Percentiles rank a stretch among this genome's conserved stretches.
Evolutionary conservation across 2,113 vertebrate genomes (phyloP).

Genomic region (Panthera uncia): DNA sequence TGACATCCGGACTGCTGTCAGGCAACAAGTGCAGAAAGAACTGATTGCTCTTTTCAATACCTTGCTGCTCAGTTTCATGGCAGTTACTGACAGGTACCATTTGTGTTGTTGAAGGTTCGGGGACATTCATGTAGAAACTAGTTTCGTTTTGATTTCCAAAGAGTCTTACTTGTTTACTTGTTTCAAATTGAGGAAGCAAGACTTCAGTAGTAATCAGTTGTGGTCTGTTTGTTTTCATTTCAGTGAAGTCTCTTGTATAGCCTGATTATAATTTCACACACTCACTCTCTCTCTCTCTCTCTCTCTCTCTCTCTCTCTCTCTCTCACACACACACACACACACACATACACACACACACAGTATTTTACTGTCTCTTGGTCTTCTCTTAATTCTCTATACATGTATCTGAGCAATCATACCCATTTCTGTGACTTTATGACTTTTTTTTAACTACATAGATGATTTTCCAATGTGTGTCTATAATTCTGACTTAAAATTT

Average conservation of each 20-base stretch:
- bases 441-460: not conserved
- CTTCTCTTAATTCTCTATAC: not conserved
- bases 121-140: not conserved
- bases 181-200: not conserved
- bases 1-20: slow-evolving; percentile 86
- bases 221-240: not conserved
- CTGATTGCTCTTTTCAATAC: slow-evolving; percentile 89
- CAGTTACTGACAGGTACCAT: slow-evolving; percentile 91
- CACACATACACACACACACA: not conserved
- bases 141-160: not conserved
- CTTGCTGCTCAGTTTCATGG: slow-evolving; percentile 85
- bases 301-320: not conserved
- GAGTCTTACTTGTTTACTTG: not conserved
- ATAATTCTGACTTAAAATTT: not conserved
- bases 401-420: not conserved
- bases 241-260: not conserved
- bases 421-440: not conserved
- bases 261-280: not conserved
- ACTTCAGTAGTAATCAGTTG: not conserved
- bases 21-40: slow-evolving; percentile 93
- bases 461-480: not conserved
- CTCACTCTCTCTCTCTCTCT: accelerated
- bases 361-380: not conserved
- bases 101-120: not conserved
- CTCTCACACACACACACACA: no score